These are phyloP conservation scores for Pyrochroa serraticornis DNA, from an alignment of 2,888 invertebrate genomes.

Conservation along the genomic window DNA sequence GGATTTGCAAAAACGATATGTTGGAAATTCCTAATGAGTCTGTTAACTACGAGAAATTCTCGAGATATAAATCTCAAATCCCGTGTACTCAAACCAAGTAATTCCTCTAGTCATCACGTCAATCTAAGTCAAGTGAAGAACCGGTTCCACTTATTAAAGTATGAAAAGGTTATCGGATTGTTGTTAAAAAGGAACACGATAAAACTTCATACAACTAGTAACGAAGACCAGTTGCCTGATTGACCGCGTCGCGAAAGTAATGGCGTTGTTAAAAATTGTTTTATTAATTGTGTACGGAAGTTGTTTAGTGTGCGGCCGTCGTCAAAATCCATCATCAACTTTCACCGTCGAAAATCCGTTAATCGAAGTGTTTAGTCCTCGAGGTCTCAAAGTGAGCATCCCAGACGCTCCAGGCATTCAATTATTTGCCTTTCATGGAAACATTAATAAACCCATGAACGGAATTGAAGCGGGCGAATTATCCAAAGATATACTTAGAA, in stretches of 20 bases:
- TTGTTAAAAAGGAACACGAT: background rate
- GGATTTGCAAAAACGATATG: no score
- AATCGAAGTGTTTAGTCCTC: conserved; percentile 50
- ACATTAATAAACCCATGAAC: conserved; percentile 52
- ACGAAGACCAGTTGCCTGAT: background rate
- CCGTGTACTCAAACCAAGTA: no score
- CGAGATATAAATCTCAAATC: no score
- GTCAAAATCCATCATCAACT: conserved; percentile 40
- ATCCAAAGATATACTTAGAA: conserved; percentile 43
- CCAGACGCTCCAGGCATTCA: conserved; percentile 53
- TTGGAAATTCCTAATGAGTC: no score
- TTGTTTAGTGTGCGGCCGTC: conserved; percentile 9
- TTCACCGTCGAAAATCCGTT: conserved; percentile 51
- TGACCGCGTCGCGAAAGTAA: background rate
- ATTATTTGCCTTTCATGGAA: conserved; percentile 58
- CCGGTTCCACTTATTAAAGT: background rate
- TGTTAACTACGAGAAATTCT: no score
- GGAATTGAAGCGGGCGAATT: conserved; percentile 48
- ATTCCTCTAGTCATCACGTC: no score
- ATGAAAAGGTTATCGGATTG: background rate
- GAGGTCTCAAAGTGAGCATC: conserved; percentile 56
- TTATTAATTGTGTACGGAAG: conserved; percentile 30
- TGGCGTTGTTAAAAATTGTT: background rate
- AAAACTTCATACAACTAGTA: background rate
- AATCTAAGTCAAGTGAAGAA: no score